Evolutionary conservation across 2,888 invertebrate species (phyloP).

Genomic region (Galerucella pusilla): DNA sequence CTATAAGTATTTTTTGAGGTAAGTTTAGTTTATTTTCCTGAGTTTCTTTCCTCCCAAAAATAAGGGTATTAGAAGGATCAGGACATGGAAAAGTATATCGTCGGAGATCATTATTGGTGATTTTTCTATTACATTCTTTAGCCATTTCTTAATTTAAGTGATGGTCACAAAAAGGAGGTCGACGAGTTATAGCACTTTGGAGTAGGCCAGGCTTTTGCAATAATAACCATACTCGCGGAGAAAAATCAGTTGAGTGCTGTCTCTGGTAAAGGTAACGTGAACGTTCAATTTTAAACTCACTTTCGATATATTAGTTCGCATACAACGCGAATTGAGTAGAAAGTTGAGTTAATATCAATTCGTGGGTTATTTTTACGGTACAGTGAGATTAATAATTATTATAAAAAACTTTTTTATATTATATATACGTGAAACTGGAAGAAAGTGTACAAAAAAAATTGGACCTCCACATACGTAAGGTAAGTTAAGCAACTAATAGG

Average conservation of each 20-base stretch:
- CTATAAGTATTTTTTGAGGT: too few relatives aligned
- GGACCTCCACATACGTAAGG: background rate
- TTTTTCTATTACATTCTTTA: too few relatives aligned
- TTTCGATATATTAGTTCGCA: constrained; percentile 4
- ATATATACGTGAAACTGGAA: constrained; percentile 9
- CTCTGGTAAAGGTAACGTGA: background rate
- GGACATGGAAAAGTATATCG: too few relatives aligned
- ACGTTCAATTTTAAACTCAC: background rate
- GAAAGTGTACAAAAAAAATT: background rate
- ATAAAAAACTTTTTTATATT: constrained; percentile 17
- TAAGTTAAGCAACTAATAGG: background rate
- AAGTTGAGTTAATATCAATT: constrained; percentile 14
- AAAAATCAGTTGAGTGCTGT: background rate
- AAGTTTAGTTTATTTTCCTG: too few relatives aligned
- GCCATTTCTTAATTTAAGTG: background rate
- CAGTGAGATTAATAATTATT: constrained; percentile 6
- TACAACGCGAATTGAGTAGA: constrained; percentile 16
- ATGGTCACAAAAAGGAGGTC: background rate
- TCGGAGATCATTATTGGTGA: too few relatives aligned
- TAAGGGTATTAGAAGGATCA: too few relatives aligned
- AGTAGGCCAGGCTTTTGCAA: constrained; percentile 5
- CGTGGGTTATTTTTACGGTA: constrained; percentile 19
- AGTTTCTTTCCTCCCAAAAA: too few relatives aligned
- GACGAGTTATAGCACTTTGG: background rate
- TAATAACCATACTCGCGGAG: background rate